These are phyloP conservation scores for Andinoacara biseriatus DNA, from an alignment of 2,113 vertebrate genomes.

Conservation along the genomic window DNA sequence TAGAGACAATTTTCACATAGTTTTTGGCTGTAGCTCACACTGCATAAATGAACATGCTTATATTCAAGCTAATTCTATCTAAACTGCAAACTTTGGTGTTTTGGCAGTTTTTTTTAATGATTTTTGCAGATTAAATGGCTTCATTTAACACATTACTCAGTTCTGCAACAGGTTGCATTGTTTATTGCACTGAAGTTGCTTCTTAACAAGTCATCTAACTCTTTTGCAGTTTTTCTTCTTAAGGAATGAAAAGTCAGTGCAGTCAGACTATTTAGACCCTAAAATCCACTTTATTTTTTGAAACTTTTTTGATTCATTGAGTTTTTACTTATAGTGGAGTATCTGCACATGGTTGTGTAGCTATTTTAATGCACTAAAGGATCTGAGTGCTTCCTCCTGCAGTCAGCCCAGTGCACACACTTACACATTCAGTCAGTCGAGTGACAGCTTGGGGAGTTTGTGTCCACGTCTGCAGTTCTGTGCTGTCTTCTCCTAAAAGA, in stretches of 20 bases:
- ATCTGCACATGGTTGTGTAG: not conserved
- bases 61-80: not conserved
- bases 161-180: not conserved
- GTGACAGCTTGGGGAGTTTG: slow-evolving; percentile 1
- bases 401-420: not conserved
- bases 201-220: not conserved
- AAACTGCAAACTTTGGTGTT: not conserved
- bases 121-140: not conserved
- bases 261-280: not conserved
- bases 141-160: not conserved
- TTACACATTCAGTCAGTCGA: not conserved
- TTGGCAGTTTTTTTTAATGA: not conserved
- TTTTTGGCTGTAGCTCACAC: not conserved
- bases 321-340: not conserved
- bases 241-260: not conserved
- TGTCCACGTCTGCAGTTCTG: slow-evolving; percentile 47
- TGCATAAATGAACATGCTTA: not conserved
- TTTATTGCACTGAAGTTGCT: not conserved
- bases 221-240: not conserved
- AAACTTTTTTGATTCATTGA: not conserved
- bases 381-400: not conserved
- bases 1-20: not conserved
- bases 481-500: slow-evolving; percentile 30
- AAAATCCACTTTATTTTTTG: not conserved
- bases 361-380: not conserved